These are phyloP conservation scores for Aspidiotus rigidus DNA, from an alignment of 2,888 invertebrate species.

Conservation along the genomic window DNA sequence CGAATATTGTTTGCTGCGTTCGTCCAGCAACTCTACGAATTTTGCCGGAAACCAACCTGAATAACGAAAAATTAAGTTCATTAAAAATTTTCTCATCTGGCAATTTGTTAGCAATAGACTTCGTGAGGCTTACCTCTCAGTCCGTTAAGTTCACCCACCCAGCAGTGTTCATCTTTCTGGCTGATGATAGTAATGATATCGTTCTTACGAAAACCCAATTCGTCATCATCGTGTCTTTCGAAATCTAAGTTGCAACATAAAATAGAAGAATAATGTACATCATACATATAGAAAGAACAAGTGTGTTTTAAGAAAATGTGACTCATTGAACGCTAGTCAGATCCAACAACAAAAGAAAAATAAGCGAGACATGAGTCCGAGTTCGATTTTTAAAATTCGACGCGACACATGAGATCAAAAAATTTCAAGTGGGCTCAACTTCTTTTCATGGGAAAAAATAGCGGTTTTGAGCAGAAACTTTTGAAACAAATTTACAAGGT, in stretches of 20 bases:
- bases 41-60: slow-evolving; percentile 92
- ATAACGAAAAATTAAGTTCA: slow-evolving; percentile 19
- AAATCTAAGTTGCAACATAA: slow-evolving; percentile 57
- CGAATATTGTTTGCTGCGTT: slow-evolving; percentile 82
- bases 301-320: too few species aligned
- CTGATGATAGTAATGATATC: slow-evolving; percentile 96
- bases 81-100: slow-evolving; percentile 28
- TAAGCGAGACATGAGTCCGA: too few species aligned
- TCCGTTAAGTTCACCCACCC: slow-evolving; percentile 96
- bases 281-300: not conserved
- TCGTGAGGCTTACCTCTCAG: slow-evolving; percentile 52
- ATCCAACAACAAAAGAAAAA: too few species aligned
- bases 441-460: too few species aligned
- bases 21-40: slow-evolving; percentile 91
- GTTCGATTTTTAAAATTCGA: too few species aligned
- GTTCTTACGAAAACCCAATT: slow-evolving; percentile 94
- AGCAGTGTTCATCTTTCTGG: slow-evolving; percentile 96
- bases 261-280: not conserved
- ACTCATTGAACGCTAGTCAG: too few species aligned
- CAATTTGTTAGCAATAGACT: slow-evolving; percentile 2
- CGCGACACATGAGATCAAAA: too few species aligned
- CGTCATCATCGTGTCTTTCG: slow-evolving; percentile 95
- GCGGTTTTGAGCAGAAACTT: too few species aligned
- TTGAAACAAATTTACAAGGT: too few species aligned
- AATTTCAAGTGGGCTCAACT: too few species aligned